phyloP scores from a whole-genome alignment of 2,888 invertebrate species.

The Entomobrya multifasciata region DNA sequence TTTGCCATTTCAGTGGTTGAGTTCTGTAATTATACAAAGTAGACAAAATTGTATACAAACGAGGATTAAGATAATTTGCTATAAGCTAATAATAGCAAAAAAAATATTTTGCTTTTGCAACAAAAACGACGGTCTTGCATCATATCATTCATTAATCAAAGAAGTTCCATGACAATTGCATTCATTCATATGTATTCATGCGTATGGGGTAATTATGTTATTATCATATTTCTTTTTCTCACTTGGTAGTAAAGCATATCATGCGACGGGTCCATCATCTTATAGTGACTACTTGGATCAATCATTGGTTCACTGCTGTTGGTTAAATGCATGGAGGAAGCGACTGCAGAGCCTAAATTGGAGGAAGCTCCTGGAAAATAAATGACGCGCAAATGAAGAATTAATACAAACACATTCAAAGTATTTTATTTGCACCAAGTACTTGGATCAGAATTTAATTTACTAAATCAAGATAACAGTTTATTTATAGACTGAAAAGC shows the following conservation, averaged over 20 bases:
- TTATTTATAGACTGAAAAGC: not conserved
- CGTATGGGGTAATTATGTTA: not conserved
- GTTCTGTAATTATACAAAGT: conserved; percentile 82
- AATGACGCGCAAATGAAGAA: not conserved
- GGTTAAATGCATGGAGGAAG: conserved; percentile 89
- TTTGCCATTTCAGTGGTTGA: conserved; percentile 85
- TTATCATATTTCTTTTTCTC: conserved; percentile 79
- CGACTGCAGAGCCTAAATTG: conserved; percentile 88
- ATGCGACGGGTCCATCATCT: conserved; percentile 86
- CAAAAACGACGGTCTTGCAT: not conserved
- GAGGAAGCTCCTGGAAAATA: conserved; percentile 82
- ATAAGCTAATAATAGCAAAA: conserved; percentile 18
- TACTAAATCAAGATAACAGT: not conserved
- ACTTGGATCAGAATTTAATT: too few relatives aligned
- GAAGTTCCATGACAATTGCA: not conserved
- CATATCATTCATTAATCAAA: conserved; percentile 30
- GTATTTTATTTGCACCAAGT: not conserved
- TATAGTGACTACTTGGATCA: conserved; percentile 84
- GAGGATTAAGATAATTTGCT: conserved; percentile 20
- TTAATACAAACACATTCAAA: not conserved
- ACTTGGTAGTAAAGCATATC: conserved; percentile 93
- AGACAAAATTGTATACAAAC: conserved; percentile 13
- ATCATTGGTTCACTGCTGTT: conserved; percentile 88
- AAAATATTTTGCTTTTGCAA: not conserved
- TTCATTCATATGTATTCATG: not conserved